These are phyloP conservation scores for Clarias pachynema DNA, from an alignment of 2,797 vertebrate species.

Conservation along the genomic window DNA sequence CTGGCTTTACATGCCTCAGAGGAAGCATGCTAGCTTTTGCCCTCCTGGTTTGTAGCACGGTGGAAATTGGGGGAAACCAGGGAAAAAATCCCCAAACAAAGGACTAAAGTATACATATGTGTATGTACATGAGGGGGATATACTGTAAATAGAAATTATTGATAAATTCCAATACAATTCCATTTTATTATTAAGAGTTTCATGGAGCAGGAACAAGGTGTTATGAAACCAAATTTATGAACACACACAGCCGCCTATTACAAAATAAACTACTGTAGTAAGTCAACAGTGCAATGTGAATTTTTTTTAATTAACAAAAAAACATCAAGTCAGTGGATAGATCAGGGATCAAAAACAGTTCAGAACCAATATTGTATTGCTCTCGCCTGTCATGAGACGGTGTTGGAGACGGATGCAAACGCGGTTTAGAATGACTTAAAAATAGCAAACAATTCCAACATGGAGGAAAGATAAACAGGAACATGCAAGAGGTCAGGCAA, in stretches of 20 bases:
- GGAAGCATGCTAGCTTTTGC: too few relatives aligned
- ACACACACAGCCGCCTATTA: neutral
- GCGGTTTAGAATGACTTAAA: too few relatives aligned
- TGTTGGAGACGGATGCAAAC: too few relatives aligned
- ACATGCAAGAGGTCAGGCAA: too few relatives aligned
- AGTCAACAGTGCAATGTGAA: neutral
- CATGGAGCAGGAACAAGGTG: neutral
- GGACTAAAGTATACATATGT: too few relatives aligned
- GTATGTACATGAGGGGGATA: neutral
- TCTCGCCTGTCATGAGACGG: too few relatives aligned
- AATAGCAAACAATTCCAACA: too few relatives aligned
- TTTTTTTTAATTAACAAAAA: neutral
- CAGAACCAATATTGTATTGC: neutral
- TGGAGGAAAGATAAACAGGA: too few relatives aligned
- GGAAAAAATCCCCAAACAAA: too few relatives aligned
- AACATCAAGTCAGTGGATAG: neutral
- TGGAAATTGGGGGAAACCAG: too few relatives aligned
- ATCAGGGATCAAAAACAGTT: neutral
- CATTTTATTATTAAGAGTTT: neutral
- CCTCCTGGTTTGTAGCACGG: too few relatives aligned
- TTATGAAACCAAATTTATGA: neutral
- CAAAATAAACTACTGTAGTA: neutral
- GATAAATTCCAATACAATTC: neutral
- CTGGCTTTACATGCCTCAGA: too few relatives aligned
- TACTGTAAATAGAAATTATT: neutral